Conservation (phyloP, 2,113 vertebrate genomes). For the Corydoras maculifer region DNA sequence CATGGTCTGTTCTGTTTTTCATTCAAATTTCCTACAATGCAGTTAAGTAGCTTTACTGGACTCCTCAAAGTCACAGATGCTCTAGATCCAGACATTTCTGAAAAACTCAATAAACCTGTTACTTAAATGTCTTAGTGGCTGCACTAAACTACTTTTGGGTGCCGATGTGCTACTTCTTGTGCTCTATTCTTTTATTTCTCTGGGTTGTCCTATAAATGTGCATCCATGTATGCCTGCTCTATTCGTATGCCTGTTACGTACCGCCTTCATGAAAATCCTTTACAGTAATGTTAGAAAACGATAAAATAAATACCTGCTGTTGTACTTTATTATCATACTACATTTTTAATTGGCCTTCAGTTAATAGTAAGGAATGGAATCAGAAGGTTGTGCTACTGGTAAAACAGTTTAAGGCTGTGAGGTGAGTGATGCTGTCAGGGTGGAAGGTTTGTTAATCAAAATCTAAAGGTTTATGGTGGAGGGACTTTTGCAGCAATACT, state of each 20-base stretch:
- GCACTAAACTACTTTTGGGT: slow-evolving; percentile 26
- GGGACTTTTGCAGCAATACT: slow-evolving; percentile 19
- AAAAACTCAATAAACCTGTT: slow-evolving; percentile 8
- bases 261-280: too few species aligned
- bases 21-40: slow-evolving; percentile 46
- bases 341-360: too few species aligned
- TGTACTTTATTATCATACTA: too few species aligned
- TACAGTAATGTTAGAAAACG: too few species aligned
- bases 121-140: slow-evolving; percentile 32
- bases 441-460: slow-evolving; percentile 1
- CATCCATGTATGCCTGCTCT: too few species aligned
- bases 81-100: not conserved
- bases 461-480: slow-evolving; percentile 24
- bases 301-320: too few species aligned
- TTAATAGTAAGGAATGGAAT: too few species aligned
- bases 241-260: too few species aligned
- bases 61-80: slow-evolving; percentile 4
- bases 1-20: slow-evolving; percentile 22
- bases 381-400: not conserved
- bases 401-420: slow-evolving; percentile 1
- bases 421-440: slow-evolving; percentile 3
- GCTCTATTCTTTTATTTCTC: slow-evolving; percentile 10
- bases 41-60: slow-evolving; percentile 28
- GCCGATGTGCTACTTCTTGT: slow-evolving; percentile 27
- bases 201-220: not conserved